Evolutionary conservation across 2,888 invertebrate genomes (phyloP).

Genomic region (Amphiduros pacificus): DNA sequence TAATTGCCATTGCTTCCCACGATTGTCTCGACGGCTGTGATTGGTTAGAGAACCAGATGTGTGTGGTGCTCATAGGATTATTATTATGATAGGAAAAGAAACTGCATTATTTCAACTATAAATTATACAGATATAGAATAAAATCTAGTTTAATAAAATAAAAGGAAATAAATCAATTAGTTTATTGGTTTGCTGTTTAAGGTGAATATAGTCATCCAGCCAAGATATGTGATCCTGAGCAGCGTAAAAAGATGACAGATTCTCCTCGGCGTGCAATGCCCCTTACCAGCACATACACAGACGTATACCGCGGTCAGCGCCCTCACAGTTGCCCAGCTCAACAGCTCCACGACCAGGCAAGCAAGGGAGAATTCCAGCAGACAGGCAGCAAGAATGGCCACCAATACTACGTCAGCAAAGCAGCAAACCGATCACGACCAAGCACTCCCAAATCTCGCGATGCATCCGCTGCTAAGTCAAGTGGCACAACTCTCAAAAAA

Average conservation of each 20-base stretch:
- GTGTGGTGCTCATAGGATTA: too few species aligned
- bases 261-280: background rate
- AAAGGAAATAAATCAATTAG: background rate
- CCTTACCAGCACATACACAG: slow-evolving; percentile 20
- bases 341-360: slow-evolving; percentile 2
- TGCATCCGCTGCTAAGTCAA: too few species aligned
- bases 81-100: too few species aligned
- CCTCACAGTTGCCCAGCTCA: background rate
- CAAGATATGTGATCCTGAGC: background rate
- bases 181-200: background rate
- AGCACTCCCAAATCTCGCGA: too few species aligned
- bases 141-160: background rate
- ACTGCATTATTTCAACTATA: too few species aligned
- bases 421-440: too few species aligned
- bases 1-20: too few species aligned
- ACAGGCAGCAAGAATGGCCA: slow-evolving; percentile 5
- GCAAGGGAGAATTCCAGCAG: slow-evolving; percentile 5
- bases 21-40: too few species aligned
- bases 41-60: too few species aligned
- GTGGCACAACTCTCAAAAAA: too few species aligned
- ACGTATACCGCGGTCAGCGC: slow-evolving; percentile 8
- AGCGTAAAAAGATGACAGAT: slow-evolving; percentile 1
- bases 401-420: slow-evolving; percentile 3
- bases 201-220: background rate
- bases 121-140: background rate